These are phyloP conservation scores for Acleris emargana DNA, from an alignment of 2,888 invertebrate genomes.

Conservation along the genomic window DNA sequence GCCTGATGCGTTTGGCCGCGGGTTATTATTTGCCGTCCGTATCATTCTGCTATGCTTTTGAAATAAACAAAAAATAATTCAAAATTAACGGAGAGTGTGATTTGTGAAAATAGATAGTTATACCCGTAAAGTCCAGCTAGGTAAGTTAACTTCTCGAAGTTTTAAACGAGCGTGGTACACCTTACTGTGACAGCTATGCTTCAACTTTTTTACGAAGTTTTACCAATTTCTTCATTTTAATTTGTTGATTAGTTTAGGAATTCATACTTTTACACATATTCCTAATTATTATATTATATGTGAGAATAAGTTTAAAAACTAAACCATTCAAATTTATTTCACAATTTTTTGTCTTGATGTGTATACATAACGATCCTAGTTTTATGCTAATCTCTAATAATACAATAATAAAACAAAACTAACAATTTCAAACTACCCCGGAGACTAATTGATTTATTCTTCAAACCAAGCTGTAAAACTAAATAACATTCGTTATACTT, in stretches of 20 bases:
- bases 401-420: neutral
- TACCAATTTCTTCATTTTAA: neutral
- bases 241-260: neutral
- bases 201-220: conserved; percentile 9
- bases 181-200: conserved; percentile 19
- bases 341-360: neutral
- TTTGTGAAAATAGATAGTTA: neutral
- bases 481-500: neutral
- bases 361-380: neutral
- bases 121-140: neutral
- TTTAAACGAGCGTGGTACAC: conserved; percentile 7
- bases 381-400: neutral
- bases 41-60: neutral
- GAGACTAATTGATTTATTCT: neutral
- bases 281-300: neutral
- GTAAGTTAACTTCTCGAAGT: conserved; percentile 3
- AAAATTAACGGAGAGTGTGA: neutral
- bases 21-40: too few species aligned
- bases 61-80: neutral
- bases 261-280: neutral
- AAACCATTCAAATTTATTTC: conserved; percentile 5
- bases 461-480: neutral
- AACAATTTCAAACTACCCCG: neutral
- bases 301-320: neutral
- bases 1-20: too few species aligned